These are phyloP conservation scores for Melitaea cinxia DNA, from an alignment of 1,140 invertebrate species.

Conservation along the genomic window DNA sequence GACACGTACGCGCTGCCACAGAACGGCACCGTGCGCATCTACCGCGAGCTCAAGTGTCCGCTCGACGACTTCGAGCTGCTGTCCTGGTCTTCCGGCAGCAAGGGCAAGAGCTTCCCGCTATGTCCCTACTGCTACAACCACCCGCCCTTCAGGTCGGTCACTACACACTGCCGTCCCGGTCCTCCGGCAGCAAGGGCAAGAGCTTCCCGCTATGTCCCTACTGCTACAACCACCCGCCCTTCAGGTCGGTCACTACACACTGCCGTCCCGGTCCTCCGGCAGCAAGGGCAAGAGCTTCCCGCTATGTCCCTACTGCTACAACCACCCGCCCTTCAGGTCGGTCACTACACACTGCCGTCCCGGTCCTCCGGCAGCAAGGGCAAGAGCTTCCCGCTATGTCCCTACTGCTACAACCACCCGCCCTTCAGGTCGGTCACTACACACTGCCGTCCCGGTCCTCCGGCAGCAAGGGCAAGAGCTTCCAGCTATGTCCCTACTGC, in stretches of 20 bases:
- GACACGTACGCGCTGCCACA: slow-evolving; percentile 97
- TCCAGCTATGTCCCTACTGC: no score
- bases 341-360: no score
- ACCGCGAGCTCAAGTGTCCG: slow-evolving; percentile 98
- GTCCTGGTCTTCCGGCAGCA: slow-evolving; percentile 94
- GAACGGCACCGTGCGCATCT: slow-evolving; percentile 96
- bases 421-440: slow-evolving; percentile 98
- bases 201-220: neutral
- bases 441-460: no score
- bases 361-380: no score
- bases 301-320: no score
- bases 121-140: slow-evolving; percentile 99
- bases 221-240: neutral
- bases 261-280: no score
- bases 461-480: no score
- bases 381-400: no score
- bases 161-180: neutral
- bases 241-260: neutral
- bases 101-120: slow-evolving; percentile 96
- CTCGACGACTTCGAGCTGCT: slow-evolving; percentile 98
- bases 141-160: slow-evolving; percentile 94
- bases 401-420: no score
- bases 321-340: no score
- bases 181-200: neutral
- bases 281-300: no score